Evolutionary conservation across 2,113 vertebrate genomes (phyloP).

Genomic region (Phrynosoma platyrhinos): DNA sequence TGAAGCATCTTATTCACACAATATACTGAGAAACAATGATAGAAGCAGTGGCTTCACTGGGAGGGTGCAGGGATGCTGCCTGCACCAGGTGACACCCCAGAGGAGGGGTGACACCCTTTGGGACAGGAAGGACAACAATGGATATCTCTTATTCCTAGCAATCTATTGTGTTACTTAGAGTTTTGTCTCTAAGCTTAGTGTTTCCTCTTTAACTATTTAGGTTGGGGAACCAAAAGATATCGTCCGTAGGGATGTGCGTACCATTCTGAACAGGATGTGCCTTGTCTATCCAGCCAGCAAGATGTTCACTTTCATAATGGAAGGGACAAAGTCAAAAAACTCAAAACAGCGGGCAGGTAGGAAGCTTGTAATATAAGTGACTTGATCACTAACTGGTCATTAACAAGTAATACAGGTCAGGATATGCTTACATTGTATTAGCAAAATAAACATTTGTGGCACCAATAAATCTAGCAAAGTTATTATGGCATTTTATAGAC

Average conservation of each 20-base stretch:
- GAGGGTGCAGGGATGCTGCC: too few relatives aligned
- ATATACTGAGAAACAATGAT: not conserved
- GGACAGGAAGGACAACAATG: not conserved
- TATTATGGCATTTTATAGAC: not conserved
- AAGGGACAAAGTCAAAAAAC: slow-evolving; percentile 98
- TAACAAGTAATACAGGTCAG: not conserved
- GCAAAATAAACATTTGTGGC: not conserved
- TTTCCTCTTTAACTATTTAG: slow-evolving; percentile 65
- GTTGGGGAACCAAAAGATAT: slow-evolving; percentile 97
- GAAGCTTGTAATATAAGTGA: not conserved
- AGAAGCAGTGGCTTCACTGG: not conserved
- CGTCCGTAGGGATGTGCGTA: slow-evolving; percentile 94
- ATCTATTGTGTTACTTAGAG: not conserved
- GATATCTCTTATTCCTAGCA: not conserved
- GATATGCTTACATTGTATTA: not conserved
- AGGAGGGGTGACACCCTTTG: not conserved
- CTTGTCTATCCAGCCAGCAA: slow-evolving; percentile 96
- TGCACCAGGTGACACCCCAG: not conserved
- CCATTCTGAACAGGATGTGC: slow-evolving; percentile 93
- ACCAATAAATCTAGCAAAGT: not conserved
- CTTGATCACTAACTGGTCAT: not conserved
- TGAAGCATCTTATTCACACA: not conserved
- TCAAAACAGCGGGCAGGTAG: slow-evolving; percentile 96
- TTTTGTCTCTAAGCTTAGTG: not conserved
- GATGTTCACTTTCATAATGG: slow-evolving; percentile 97